Evolutionary conservation across 2,113 vertebrate species (phyloP).

Genomic region (Podilymbus podiceps): DNA sequence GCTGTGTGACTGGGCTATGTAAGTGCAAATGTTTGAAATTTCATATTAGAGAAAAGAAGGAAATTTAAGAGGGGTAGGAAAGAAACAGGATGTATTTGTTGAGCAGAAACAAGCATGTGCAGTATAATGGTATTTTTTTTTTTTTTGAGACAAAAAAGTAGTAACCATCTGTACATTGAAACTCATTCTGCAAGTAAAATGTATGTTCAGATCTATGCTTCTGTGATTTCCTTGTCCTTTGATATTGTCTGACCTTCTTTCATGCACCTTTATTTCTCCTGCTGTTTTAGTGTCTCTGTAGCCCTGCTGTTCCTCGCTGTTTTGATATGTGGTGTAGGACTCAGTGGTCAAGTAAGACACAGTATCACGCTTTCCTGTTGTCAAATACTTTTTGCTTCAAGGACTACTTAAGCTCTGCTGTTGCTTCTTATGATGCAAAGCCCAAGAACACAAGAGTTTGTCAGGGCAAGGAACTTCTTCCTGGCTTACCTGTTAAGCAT

Average conservation of each 20-base stretch:
- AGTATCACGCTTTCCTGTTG: not conserved
- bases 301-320: not conserved
- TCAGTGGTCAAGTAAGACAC: accelerated
- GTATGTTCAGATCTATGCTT: not conserved
- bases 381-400: not conserved
- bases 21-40: not conserved
- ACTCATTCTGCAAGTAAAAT: not conserved
- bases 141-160: not conserved
- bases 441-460: not conserved
- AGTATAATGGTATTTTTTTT: not conserved
- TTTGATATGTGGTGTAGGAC: not conserved
- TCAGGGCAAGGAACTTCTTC: not conserved
- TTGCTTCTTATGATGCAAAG: not conserved
- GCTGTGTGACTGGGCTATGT: not conserved
- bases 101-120: not conserved
- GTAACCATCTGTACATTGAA: not conserved
- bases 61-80: not conserved
- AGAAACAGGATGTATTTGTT: not conserved
- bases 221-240: not conserved
- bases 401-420: not conserved
- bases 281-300: not conserved
- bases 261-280: not conserved
- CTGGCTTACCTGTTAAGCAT: not conserved
- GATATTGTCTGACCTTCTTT: not conserved
- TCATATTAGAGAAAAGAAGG: not conserved